Evolutionary conservation across 35 echinoderm and acorn worm species (phyloP).

Genomic region (Diadema setosum): DNA sequence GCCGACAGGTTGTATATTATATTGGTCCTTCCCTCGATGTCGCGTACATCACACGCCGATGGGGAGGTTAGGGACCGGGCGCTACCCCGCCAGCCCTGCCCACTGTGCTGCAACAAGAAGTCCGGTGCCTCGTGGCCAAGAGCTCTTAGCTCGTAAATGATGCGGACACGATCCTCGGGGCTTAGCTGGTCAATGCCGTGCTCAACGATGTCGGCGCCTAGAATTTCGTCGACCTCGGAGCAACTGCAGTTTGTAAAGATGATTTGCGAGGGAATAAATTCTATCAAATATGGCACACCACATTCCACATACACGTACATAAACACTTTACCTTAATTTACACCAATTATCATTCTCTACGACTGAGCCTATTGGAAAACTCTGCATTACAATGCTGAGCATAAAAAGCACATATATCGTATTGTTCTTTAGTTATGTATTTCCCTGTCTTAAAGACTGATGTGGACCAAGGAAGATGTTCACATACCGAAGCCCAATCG

Average conservation of each 20-base stretch:
- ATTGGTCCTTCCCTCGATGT: neutral
- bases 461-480: too few relatives aligned
- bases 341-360: too few relatives aligned
- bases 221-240: constrained; percentile 68
- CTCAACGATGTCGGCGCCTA: constrained; percentile 85
- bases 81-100: neutral
- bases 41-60: neutral
- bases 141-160: constrained; percentile 21
- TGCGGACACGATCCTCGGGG: constrained; percentile 1
- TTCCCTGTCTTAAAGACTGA: too few relatives aligned
- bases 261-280: too few relatives aligned
- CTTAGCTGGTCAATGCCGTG: constrained; percentile 73
- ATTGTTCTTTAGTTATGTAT: too few relatives aligned
- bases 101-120: neutral
- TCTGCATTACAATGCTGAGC: too few relatives aligned
- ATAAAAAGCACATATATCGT: too few relatives aligned
- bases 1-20: neutral
- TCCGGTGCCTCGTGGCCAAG: constrained; percentile 21
- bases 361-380: too few relatives aligned
- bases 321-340: too few relatives aligned
- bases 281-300: too few relatives aligned
- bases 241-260: constrained; percentile 25
- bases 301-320: too few relatives aligned
- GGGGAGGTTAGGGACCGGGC: neutral
- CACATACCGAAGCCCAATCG: constrained; percentile 74